These are phyloP conservation scores for Eubasilissa splendida DNA, from an alignment of 2,888 invertebrate genomes.

Conservation along the genomic window DNA sequence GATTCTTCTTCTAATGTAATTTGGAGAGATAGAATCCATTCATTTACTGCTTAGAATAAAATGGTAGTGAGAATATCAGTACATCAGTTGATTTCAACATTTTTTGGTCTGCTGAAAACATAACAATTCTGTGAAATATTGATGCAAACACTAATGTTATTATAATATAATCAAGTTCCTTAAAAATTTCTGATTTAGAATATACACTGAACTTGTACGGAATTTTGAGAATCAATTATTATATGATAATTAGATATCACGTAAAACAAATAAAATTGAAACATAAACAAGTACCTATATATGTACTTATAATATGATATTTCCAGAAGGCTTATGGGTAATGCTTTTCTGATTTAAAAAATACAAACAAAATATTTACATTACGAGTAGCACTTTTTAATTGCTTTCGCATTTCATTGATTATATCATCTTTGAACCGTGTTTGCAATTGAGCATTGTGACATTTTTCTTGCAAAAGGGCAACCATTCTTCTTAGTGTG, in stretches of 20 bases:
- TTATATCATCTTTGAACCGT: constrained; percentile 40
- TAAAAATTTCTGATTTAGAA: too few relatives aligned
- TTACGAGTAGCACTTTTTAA: constrained; percentile 9
- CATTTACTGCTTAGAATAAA: neutral
- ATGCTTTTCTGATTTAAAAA: neutral
- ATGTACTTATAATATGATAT: too few relatives aligned
- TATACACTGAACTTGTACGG: too few relatives aligned
- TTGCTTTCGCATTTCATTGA: constrained; percentile 42
- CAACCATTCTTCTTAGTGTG: constrained; percentile 18
- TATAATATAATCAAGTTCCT: too few relatives aligned
- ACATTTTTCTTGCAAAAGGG: constrained; percentile 28
- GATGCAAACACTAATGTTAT: too few relatives aligned
- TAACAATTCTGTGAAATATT: too few relatives aligned
- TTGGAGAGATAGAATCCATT: neutral
- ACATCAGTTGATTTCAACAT: neutral
- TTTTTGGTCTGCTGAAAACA: too few relatives aligned
- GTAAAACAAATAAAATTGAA: too few relatives aligned
- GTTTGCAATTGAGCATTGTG: constrained; percentile 18
- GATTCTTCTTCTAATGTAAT: neutral
- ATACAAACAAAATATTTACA: neutral
- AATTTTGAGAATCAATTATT: too few relatives aligned
- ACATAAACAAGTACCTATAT: too few relatives aligned
- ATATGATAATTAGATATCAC: too few relatives aligned
- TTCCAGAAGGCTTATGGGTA: too few relatives aligned
- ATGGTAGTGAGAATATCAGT: neutral